Evolutionary conservation across 1,140 invertebrate species (phyloP).

Genomic region (Bombyx mandarina): DNA sequence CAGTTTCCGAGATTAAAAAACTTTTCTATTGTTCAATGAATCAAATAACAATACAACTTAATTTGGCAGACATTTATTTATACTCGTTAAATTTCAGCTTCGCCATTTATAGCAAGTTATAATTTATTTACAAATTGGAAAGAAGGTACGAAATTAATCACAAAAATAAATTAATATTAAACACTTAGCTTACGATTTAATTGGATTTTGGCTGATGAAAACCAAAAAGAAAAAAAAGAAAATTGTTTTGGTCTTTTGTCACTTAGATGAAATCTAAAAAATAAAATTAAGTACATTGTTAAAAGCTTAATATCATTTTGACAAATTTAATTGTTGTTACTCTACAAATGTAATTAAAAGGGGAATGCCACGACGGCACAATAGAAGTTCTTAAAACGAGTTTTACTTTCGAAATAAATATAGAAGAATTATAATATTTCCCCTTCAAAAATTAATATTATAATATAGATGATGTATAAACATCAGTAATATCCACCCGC

Average conservation of each 20-base stretch:
- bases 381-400: too few species aligned
- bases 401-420: too few species aligned
- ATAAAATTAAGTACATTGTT: constrained; percentile 44
- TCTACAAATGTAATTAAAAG: not conserved
- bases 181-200: constrained; percentile 42
- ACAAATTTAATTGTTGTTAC: constrained; percentile 20
- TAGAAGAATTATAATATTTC: too few species aligned
- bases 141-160: constrained; percentile 59
- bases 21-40: constrained; percentile 14
- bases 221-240: constrained; percentile 25
- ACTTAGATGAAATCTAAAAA: constrained; percentile 39
- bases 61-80: constrained; percentile 71
- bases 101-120: constrained; percentile 56
- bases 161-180: constrained; percentile 56
- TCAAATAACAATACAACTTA: constrained; percentile 33
- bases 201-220: constrained; percentile 55
- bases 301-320: constrained; percentile 50
- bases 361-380: not conserved
- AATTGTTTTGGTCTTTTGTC: constrained; percentile 38
- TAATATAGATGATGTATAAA: not conserved
- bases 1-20: too few species aligned
- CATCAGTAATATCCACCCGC: constrained; percentile 26
- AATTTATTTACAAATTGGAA: constrained; percentile 61
- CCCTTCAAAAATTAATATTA: too few species aligned
- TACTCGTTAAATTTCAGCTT: constrained; percentile 65